Evolutionary conservation across 2,797 vertebrate genomes (phyloP), one percentile per base, ranked within the genome.

Genomic region (Serranus cabrilla): DNA sequence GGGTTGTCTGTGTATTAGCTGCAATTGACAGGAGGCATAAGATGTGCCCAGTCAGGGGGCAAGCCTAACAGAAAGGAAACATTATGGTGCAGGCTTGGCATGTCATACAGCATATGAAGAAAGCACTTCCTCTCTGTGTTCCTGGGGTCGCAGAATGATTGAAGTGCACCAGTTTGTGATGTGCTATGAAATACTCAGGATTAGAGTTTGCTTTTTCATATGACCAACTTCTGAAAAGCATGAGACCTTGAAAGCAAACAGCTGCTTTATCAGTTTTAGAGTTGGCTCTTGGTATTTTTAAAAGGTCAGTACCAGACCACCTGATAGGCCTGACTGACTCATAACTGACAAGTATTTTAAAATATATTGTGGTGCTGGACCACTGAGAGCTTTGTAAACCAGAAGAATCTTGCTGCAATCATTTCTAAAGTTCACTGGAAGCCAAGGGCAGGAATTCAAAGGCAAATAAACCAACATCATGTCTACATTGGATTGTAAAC

Each of bases 211-310:
- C 1, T 55, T 63, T 67, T 47, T 60, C 23, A 46, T 46, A 50
- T 55, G 5, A 6, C 39, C 11, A 47, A 52, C 39, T 34, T 25
- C 59, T 69, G 17, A 45, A 71, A 63, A 54, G 75, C 52, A 66
- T 6, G 27, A 63, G 67, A 70, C 34, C 23, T 65, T 81, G 16
- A n/a, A 21, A 55, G 55, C 56, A 80, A 80, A 74, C 45, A 73
- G 54, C 54, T 63, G 45, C 54, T 71, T 83, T 18, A 72, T 81
- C 58, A 64, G 59, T 58, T 76, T 78, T 56, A 25, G 39, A 66
- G 42, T 58, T 77, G 63, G 74, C 39, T 78, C 6, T 76, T 67
- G 74, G 64, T 47, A 74, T 73, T 77, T 84, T 77, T 57, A 2
- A 83, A 81, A 84, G 60, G 63, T 75, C 66, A 76, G 21, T 8